Evolutionary conservation across 2,888 invertebrate species (phyloP), one percentile per base, ranked within the genome.

Genomic region (Clunio marinus): DNA sequence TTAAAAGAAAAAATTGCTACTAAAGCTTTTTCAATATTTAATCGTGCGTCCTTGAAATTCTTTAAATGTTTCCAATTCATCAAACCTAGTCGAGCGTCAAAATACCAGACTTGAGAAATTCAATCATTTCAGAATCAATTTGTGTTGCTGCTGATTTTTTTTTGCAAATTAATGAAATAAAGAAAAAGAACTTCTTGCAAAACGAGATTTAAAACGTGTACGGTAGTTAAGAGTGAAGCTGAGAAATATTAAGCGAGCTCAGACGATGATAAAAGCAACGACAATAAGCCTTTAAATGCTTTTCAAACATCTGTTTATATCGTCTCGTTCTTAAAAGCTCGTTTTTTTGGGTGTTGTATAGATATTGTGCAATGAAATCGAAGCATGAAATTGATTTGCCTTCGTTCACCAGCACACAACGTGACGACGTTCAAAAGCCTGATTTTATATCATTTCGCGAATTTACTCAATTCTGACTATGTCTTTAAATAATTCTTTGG

Each of bases 41-140:
- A 57, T 57, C 63, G 20, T 41, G 10, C 17, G 45, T 46, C 63
- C 63, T 63, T 63, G 63, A 46, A 63, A 63, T 63, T 63, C 63
- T 63, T 63, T 17, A 28, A 25, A 63, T 46, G 45, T 46, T 60
- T 15, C 20, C 25, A 63, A 46, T 45, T 28, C 45, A 22, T 62
- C 8, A 37, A 60, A 60, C 22, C 27, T n/a, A 63, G 25, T 46
- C 45, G 46, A 45, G 45, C 63, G 46, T 60, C 22, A 60, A 37
- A 35, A 41, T 41, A 22, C 32, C n/a, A 22, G 51, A 57, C 27
- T 57, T 24, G 15, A 27, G 27, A 57, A 57, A 57, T 57, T 57
- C 57, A 57, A 51, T 51, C 51, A 20, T 22, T 51, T 4, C 22
- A 3, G 8, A 22, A 51, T 51, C 17, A 32, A 32, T 32, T 32